Evolutionary conservation across 2,113 vertebrate genomes (phyloP), one percentile per base, ranked within the genome.

Genomic region (Tenrec ecaudatus): DNA sequence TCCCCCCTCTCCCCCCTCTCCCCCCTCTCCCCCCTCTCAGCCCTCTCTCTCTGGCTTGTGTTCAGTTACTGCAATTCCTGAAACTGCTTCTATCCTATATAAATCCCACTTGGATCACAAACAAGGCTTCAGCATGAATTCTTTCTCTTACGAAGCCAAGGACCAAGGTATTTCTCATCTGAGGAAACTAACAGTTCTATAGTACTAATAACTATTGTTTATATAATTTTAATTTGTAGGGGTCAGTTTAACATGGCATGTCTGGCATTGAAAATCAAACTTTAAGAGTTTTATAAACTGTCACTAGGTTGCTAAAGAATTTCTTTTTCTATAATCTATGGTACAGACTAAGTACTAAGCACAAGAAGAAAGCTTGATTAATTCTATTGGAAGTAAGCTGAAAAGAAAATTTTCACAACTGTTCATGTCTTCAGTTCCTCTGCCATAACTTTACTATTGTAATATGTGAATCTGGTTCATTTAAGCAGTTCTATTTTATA

Each of bases 271-370:
- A 96, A 98, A 97, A 98, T 96, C 97, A 97, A 98, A 97, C 98
- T 98, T 98, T 97, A 98, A 98, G 97, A 98, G 97, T 98, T 98
- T 98, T 98, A 98, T 98, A 98, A 98, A 98, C 98, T 98, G 97
- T 98, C 98, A 98, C 98, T 98, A 98, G 98, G 98, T 98, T 98
- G 98, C 97, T 98, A 98, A 98, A 98, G 98, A 98, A 98, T 98
- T 98, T 98, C 98, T 98, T 98, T 98, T 98, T 98, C 97, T 98
- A 98, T 97, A 98, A 97, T 98, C 98, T 98, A 98, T 98, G 98
- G 96, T 98, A 98, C 98, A 98, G 97, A 97, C 97, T 97, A 97
- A 98, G 97, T 97, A 96, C 97, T 98, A 97, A 97, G 98, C 98
- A 98, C 98, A 98, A 98, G 97, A 97, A 96, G 94, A 96, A 96